Percentiles rank a stretch among this genome's conserved stretches.
These are phyloP conservation scores for Disparrhopalites patrizii DNA, from an alignment of 2,888 invertebrate genomes.

Conservation along the genomic window DNA sequence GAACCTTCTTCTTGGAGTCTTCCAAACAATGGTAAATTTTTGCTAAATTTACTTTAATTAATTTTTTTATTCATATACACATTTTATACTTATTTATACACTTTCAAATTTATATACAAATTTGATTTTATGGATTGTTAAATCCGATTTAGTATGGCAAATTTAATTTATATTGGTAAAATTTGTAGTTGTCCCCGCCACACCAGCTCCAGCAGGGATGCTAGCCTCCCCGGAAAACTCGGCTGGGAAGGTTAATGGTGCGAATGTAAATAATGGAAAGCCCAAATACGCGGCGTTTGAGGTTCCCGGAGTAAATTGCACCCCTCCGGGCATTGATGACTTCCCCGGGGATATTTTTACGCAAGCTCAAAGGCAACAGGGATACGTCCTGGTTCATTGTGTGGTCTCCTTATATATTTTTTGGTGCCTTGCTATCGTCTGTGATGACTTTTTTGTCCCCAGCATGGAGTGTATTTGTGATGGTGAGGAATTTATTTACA, in stretches of 20 bases:
- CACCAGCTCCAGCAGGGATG: background rate
- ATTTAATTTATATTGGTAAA: too few relatives aligned
- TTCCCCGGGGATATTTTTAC: constrained; percentile 61
- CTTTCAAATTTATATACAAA: too few relatives aligned
- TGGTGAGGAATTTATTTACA: constrained; percentile 53
- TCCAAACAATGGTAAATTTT: too few relatives aligned
- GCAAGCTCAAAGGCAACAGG: constrained; percentile 57
- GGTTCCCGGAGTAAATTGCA: constrained; percentile 49
- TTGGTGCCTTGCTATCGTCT: constrained; percentile 62
- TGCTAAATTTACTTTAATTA: too few relatives aligned
- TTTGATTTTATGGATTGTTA: too few relatives aligned
- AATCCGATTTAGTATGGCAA: too few relatives aligned
- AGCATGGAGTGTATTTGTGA: constrained; percentile 63
- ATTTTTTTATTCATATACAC: too few relatives aligned
- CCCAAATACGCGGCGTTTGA: background rate
- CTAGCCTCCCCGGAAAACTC: background rate
- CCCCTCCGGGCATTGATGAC: constrained; percentile 61
- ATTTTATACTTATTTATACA: too few relatives aligned
- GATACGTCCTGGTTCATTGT: constrained; percentile 61
- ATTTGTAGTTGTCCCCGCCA: too few relatives aligned
- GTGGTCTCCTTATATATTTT: constrained; percentile 62
- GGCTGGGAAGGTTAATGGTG: background rate
- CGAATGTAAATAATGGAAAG: background rate
- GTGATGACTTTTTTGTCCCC: constrained; percentile 66
- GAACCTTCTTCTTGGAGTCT: too few relatives aligned